Percentiles rank a stretch among this genome's conserved stretches.
phyloP scores from a whole-genome alignment of 2,797 vertebrate genomes.

The Leptatherina wallacei region DNA sequence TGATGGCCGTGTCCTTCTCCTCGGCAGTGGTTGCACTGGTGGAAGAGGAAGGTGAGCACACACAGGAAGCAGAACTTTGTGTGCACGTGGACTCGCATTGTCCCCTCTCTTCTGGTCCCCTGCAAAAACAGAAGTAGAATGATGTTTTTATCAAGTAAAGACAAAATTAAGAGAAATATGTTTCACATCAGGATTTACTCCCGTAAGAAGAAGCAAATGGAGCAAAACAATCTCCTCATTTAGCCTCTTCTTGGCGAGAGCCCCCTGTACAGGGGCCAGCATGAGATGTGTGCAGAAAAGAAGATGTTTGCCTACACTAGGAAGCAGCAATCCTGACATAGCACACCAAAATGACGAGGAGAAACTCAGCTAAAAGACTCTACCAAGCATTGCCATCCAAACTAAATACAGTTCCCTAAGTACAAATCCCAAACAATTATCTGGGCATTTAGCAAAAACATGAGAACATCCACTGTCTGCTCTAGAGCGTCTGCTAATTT shows the following conservation, averaged over 20 bases:
- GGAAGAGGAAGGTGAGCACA: constrained; percentile 94
- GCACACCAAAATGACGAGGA: too few relatives aligned
- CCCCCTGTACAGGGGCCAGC: too few relatives aligned
- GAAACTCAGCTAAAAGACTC: too few relatives aligned
- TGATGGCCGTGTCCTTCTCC: constrained; percentile 82
- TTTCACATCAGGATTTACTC: not conserved
- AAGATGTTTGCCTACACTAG: not conserved
- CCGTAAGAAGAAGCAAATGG: too few relatives aligned
- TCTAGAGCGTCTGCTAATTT: too few relatives aligned
- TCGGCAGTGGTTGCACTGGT: constrained; percentile 93
- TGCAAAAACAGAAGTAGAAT: constrained; percentile 50
- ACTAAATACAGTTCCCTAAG: too few relatives aligned
- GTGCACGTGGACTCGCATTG: constrained; percentile 95
- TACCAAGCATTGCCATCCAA: too few relatives aligned
- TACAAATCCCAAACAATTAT: not conserved
- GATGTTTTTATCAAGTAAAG: not conserved
- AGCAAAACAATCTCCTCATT: too few relatives aligned
- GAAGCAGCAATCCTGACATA: too few relatives aligned
- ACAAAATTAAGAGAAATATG: not conserved
- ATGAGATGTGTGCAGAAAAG: not conserved
- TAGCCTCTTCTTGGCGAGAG: too few relatives aligned
- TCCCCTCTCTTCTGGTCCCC: constrained; percentile 83
- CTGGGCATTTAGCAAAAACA: not conserved
- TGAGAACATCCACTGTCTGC: too few relatives aligned
- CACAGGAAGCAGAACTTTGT: constrained; percentile 98